Base-by-base conservation (phyloP, 2,888 invertebrate species). In the Acanthococcus lagerstroemiae region DNA sequence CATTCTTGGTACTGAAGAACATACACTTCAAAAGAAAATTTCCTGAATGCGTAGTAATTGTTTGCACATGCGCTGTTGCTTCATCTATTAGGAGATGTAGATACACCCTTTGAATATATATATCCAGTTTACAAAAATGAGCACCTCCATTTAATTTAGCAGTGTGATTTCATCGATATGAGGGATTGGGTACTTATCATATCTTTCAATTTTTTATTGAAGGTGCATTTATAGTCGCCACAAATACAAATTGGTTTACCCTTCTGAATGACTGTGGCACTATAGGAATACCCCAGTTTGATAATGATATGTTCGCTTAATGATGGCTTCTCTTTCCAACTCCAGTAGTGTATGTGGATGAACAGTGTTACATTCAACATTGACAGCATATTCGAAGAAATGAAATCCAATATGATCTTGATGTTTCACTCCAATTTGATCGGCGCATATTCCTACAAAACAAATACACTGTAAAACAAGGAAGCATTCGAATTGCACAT, bases 381-480 rank as follows among this genome's bases (percentile, higher is more conserved):
- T 25, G 24, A 58, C 46, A 46, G 48, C 7, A 26, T 58, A 46
- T 7, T 58, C 58, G 26, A 58, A 58, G 25, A 45, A 58, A 46
- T 26, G 58, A 46, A 58, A 58, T 17, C 58, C 58, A 1, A 58
- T 44, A 25, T 58, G 19, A 9, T 58, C 46, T 22, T 7, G 24
- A 1, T 6, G 58, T 17, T 24, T 24, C n/a, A 58, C 4, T 1
- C 26, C 26, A 7, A 26, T 26, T 17, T 9, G 24, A n/a, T 58
- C 17, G 17, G 58, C 58, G 25, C 58, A 58, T 6, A 58, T 58
- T 22, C 58, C 58, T 58, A 17, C 12, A 56, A 27, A 12, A 19
- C 21, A 44, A 52, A 19, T n/a, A n/a, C n/a, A n/a, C n/a, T n/a
- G n/a, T n/a, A n/a, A n/a, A n/a, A n/a, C n/a, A n/a, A n/a, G n/a